Evolutionary conservation across 1,140 invertebrate genomes (phyloP), one percentile per base, ranked within the genome.

Genomic region (Bathynomus jamesi): DNA sequence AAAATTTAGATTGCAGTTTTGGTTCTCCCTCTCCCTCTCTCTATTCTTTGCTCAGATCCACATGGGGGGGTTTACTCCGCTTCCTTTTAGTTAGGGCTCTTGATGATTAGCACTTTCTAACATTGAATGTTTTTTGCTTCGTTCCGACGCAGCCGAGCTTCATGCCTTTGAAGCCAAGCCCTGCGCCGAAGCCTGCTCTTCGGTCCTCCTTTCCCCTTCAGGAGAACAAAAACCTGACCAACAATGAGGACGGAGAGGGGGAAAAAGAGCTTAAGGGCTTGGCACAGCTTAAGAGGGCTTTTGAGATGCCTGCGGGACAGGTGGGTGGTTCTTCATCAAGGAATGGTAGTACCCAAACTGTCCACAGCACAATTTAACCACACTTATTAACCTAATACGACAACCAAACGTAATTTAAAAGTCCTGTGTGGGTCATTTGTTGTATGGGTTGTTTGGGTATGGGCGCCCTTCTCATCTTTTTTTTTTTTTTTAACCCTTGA

Each of bases 141-240:
- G 24, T 21, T 30, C 61, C 28, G 63, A 60, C 65, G 29, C 69
- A 70, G 69, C 69, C 69, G 29, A 65, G 69, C 63, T 65, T 70
- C 69, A 70, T 70, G 69, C 69, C 69, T 40, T 40, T 40, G 27
- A 70, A 64, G 40, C 69, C 69, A 29, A 65, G 62, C 63, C 69
- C 32, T 46, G 65, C 40, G 46, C 69, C 69, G 62, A 70, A 70
- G 40, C 69, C 69, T n/a, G 69, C 69, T 28, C 31, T 70, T 31
- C 69, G 69, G 40, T 70, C 69, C 5, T 65, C 61, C 28, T 70
- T 70, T 27, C 62, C 69, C 25, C 62, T 64, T 17, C 69, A 70
- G 32, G 69, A 70, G 65, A 70, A 70, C 40, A 53, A 70, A 70
- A 70, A 70, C 40, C 61, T 70, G 4, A 70, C 62, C 53, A 70